Base-by-base conservation (phyloP, 2,888 invertebrate genomes). In the Pristionchus entomophagus region DNA sequence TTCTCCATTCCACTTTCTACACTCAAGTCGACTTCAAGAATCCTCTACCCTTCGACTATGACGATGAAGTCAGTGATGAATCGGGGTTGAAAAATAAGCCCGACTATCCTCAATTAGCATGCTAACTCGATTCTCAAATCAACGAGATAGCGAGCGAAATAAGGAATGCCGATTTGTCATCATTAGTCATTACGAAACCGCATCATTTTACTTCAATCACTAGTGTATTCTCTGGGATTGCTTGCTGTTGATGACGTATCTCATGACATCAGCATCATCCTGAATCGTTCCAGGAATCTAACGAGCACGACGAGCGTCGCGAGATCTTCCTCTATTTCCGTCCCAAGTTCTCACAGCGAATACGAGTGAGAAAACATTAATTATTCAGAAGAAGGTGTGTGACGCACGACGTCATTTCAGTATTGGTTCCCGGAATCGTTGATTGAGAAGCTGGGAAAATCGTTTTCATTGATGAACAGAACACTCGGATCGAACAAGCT, bases 371-470 rank as follows among this genome's bases (percentile, higher is more conserved):
- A n/a, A n/a, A n/a, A n/a, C 8, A 26, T 59, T 59, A 29, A 12
- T 8, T 3, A 12, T 59, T 6, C 59, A 26, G 26, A 59, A n/a
- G 14, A 59, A 59, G n/a, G 26, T 29, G n/a, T n/a, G n/a, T n/a
- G n/a, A n/a, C n/a, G n/a, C n/a, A 10, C 6, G 8, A 26, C 12
- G 59, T 41, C 3, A 45, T 86, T 89, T 81, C 86, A 88, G 88
- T 89, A 88, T 84, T 89, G 89, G 89, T 89, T 88, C 86, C n/a
- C 62, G 26, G 29, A 81, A 19, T 2, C 19, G 19, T 19, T 35
- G 5, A 41, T 86, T 49, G 73, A 69, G 41, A 69, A 51, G 22
- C 32, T 85, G 38, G 78, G 38, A 19, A 78, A 56, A 26, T 19
- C 5, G 19, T 85, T 78, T 62, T 22, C 59, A 0, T 12, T 56